Evolutionary conservation across 2,888 invertebrate species (phyloP).

Genomic region (Nomada ferruginata): DNA sequence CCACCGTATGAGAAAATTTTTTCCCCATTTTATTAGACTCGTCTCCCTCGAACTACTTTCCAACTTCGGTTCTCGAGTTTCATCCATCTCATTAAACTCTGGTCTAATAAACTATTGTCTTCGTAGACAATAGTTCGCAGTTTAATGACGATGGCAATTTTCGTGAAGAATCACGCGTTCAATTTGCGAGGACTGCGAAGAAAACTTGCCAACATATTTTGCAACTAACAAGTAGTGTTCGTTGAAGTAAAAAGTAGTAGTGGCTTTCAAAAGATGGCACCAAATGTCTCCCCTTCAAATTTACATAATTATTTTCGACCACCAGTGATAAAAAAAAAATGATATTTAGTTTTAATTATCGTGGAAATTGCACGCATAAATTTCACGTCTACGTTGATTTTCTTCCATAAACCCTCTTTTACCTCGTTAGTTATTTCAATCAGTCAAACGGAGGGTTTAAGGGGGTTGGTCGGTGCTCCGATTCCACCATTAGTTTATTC

Average conservation of each 20-base stretch:
- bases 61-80: conserved; percentile 10
- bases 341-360: neutral
- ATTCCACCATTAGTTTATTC: neutral
- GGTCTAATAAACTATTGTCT: neutral
- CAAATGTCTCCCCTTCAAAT: no score
- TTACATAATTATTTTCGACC: no score
- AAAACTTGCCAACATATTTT: neutral
- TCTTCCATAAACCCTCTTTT: no score
- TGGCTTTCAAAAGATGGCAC: no score
- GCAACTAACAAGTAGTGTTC: neutral
- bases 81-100: neutral
- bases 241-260: neutral
- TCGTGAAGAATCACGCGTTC: neutral
- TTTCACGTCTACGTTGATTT: no score
- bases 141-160: neutral
- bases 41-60: neutral
- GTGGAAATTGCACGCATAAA: neutral
- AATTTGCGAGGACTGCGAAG: neutral
- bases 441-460: neutral
- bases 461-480: neutral
- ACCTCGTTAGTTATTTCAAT: no score
- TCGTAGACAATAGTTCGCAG: neutral
- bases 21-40: neutral
- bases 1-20: neutral
- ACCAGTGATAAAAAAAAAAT: no score